Conservation (phyloP, 2,797 vertebrate genomes). For the Neosalanx taihuensis region DNA sequence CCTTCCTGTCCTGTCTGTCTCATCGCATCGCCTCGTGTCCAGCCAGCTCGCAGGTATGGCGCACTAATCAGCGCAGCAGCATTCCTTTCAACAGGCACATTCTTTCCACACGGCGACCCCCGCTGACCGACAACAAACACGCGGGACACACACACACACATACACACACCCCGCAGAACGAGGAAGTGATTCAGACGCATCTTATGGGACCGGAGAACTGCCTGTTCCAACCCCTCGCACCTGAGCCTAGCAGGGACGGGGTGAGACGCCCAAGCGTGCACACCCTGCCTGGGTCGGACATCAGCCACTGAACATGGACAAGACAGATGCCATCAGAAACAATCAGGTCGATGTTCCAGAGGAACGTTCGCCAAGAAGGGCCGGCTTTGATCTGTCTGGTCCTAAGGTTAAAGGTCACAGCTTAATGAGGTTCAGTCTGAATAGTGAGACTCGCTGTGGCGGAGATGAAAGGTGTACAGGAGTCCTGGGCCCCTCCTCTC, state of each 20-base stretch:
- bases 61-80: conserved; percentile 67
- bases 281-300: too few species aligned
- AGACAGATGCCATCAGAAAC: conserved; percentile 43
- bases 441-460: conserved; percentile 29
- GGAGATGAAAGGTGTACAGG: conserved; percentile 56
- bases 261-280: neutral
- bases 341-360: conserved; percentile 44
- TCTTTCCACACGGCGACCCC: conserved; percentile 62
- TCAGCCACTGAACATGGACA: neutral
- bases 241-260: neutral
- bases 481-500: conserved; percentile 23
- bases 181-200: conserved; percentile 52
- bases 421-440: conserved; percentile 61
- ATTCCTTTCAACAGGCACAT: conserved; percentile 64
- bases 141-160: conserved; percentile 10
- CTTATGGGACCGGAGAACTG: conserved; percentile 41
- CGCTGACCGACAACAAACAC: conserved; percentile 39
- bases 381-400: conserved; percentile 60
- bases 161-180: conserved; percentile 3
- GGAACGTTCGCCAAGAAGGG: conserved; percentile 56
- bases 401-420: conserved; percentile 54
- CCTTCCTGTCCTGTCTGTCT: conserved; percentile 85
- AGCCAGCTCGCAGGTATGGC: conserved; percentile 72
- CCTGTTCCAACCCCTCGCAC: conserved; percentile 42
- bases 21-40: conserved; percentile 76